These are phyloP conservation scores for Hybognathus amarus DNA, from an alignment of 2,797 vertebrate genomes.

Conservation along the genomic window DNA sequence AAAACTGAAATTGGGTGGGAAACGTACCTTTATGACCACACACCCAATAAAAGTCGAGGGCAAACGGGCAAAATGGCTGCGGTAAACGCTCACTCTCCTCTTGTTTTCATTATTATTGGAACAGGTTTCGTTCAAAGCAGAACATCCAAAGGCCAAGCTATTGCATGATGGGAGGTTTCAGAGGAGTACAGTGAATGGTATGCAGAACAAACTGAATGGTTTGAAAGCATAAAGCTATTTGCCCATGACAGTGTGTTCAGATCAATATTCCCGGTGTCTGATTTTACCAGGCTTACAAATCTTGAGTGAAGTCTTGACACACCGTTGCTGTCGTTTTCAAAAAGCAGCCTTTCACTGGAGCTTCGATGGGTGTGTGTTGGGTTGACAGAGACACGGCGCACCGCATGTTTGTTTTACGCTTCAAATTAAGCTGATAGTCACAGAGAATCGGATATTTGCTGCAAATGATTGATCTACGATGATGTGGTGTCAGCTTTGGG, in stretches of 20 bases:
- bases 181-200: not conserved
- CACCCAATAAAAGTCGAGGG: not conserved
- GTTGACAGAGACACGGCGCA: not conserved
- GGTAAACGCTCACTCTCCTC: not conserved
- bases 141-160: not conserved
- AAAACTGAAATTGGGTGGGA: conserved; percentile 14
- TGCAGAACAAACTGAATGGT: not conserved
- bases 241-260: not conserved
- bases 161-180: conserved; percentile 19
- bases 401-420: not conserved
- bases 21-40: not conserved
- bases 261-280: not conserved
- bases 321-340: not conserved
- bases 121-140: not conserved
- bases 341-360: not conserved
- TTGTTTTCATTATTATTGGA: too few species aligned
- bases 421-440: not conserved
- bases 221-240: conserved; percentile 1
- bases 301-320: not conserved
- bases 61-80: not conserved
- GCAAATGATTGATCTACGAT: not conserved
- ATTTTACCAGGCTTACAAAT: not conserved
- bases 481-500: not conserved
- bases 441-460: not conserved
- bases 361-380: not conserved